phyloP scores from a whole-genome alignment of 1,140 invertebrate species.

The Hypsibius dujardini region DNA sequence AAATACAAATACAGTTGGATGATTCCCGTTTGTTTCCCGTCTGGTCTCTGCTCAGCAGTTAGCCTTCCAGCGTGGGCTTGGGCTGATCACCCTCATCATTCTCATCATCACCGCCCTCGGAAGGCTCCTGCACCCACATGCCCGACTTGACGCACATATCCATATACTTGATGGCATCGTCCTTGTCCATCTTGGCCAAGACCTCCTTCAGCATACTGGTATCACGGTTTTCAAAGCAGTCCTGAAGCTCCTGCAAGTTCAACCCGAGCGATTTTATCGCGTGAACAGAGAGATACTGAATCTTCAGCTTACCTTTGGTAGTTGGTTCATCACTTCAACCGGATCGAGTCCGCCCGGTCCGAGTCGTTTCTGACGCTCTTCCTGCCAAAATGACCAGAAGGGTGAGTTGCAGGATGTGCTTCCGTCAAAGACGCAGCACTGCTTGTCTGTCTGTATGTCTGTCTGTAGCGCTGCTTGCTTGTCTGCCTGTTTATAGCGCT shows the following conservation, averaged over 20 bases:
- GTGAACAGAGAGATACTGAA: not conserved
- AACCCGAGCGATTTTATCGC: not conserved
- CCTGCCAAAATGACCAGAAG: slow-evolving; percentile 32
- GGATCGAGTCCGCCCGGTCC: slow-evolving; percentile 95
- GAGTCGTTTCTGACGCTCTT: slow-evolving; percentile 65
- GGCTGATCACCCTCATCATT: no score
- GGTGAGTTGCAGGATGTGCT: not conserved
- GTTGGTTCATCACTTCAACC: slow-evolving; percentile 77
- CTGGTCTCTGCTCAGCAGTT: no score
- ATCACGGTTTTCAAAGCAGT: slow-evolving; percentile 61
- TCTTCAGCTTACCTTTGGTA: slow-evolving; percentile 55
- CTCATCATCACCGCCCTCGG: no score
- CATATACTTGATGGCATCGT: slow-evolving; percentile 82
- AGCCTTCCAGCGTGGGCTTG: no score
- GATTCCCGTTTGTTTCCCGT: no score
- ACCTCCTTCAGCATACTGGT: slow-evolving; percentile 68
- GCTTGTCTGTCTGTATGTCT: no score
- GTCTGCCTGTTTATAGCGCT: no score
- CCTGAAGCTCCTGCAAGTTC: slow-evolving; percentile 36
- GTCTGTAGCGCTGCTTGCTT: no score
- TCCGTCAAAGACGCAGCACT: no score
- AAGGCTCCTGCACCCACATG: slow-evolving; percentile 69
- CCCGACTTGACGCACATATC: slow-evolving; percentile 93
- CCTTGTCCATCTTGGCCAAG: slow-evolving; percentile 66
- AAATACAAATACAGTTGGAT: no score